Evolutionary conservation across 2,797 vertebrate species (phyloP).

Genomic region (Lepilemur septentrionalis): DNA sequence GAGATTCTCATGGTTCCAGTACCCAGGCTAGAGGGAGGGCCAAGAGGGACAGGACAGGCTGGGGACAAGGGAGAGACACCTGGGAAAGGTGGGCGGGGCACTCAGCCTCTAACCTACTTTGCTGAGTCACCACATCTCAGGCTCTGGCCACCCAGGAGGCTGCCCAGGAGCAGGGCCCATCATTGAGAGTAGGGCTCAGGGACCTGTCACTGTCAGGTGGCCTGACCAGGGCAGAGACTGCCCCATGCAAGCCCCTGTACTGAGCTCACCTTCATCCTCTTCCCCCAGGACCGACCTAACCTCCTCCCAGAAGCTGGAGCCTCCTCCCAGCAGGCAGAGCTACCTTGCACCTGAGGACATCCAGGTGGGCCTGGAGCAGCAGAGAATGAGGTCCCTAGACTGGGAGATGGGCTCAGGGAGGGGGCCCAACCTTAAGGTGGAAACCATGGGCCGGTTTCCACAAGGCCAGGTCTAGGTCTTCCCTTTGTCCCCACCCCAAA

Average conservation of each 20-base stretch:
- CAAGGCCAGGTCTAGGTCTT: background rate
- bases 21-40: background rate
- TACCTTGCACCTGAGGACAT: conserved; percentile 91
- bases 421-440: background rate
- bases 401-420: background rate
- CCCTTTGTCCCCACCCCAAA: background rate
- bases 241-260: background rate
- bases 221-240: background rate
- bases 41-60: background rate
- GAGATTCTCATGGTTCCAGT: background rate
- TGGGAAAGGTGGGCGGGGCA: background rate
- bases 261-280: background rate
- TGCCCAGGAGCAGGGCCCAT: background rate
- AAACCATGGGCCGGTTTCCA: background rate
- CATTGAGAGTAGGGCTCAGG: background rate
- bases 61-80: background rate
- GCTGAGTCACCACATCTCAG: background rate
- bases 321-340: conserved; percentile 89
- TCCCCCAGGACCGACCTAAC: conserved; percentile 89
- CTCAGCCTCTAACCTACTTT: fast-evolving
- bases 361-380: conserved; percentile 85
- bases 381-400: background rate
- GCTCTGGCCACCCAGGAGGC: background rate
- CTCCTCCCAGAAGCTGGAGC: conserved; percentile 90
- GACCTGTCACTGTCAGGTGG: background rate